Base-by-base conservation (phyloP, 2,797 vertebrate genomes). In the Labroides dimidiatus region DNA sequence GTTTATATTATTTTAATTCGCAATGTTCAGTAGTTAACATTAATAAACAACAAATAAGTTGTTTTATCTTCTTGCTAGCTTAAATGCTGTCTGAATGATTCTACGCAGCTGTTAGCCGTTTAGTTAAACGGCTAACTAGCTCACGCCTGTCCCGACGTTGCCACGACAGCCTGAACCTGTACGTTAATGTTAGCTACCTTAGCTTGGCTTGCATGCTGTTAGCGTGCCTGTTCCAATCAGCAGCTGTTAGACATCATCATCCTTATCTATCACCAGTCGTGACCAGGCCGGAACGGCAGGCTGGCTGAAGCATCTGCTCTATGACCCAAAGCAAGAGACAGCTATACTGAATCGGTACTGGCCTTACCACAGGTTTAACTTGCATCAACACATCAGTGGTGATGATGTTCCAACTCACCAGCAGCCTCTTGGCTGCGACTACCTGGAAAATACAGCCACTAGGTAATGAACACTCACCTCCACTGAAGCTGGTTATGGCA, bases 231-330 rank as follows among this genome's bases (percentile, higher is more conserved):
- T 23, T 63, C 62, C 10, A 43, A 61, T 45, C 76, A 63, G 67
- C 69, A 53, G 64, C 78, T 50, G 69, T 5, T 51, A 49, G 51
- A 59, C 74, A 44, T 67, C 81, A 74, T 66, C 80, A n/a, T 63
- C 67, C 41, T 23, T 19, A 3, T 51, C 78, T 78, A 23, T 44
- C 65, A 72, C 51, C 62, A 48, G 84, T 89, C 89, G 85, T 89
- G 88, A 91, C 86, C 80, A 86, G 88, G 88, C 89, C 83, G 63
- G 70, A n/a, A 50, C 63, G 45, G 48, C 48, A 27, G 63, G 16
- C 43, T 51, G 61, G 47, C 50, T 21, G 19, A 23, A 54, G 51
- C 64, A 56, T 61, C 72, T 63, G 45, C 47, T 56, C 13, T 3
- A 42, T 20, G 64, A 19, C 64, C 55, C 30, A 37, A 8, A 5